Base-by-base conservation (phyloP, 2,113 vertebrate genomes). In the Pao palembangensis region DNA sequence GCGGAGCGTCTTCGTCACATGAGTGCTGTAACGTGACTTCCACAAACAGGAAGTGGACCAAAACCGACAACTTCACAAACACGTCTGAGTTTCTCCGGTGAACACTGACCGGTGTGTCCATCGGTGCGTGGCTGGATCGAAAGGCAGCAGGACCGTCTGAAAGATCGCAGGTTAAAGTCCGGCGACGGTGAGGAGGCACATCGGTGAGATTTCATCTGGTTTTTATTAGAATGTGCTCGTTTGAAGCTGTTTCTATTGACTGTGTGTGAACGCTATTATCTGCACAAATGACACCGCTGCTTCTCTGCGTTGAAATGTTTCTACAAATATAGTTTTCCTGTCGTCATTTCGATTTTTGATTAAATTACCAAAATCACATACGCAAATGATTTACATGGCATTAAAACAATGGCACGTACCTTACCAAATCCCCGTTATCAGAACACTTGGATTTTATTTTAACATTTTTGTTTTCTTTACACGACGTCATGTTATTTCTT, bases 11-110 rank as follows among this genome's bases (percentile, higher is more conserved):
- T 1, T 28, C 0, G 69, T 87, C 81, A 88, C 80, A 82, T 88
- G 85, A 77, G 34, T 0, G 34, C 66, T 54, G 80, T 78, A 85
- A 88, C 82, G 82, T 88, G 87, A 88, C 85, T 56, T 14, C 21
- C 17, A 17, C 56, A 69, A 85, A 83, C 85, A 51, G 87, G 87
- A 87, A 88, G 80, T 83, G 65, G 0, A 23, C 51, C 12, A 3
- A 13, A 5, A 23, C 2, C 13, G 1, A 47, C 15, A 74, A 76
- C 28, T 85, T 75, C 21, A 44, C 14, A 53, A 41, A 68, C 60
- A 31, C 59, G 50, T 23, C 42, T 38, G 43, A 19, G 59, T 62
- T n/a, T 8, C 43, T 55, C 52, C n/a, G n/a, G 54, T 50, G 7
- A 3, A 3, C 28, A 14, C 12, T 42, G 25, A 13, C 18, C 58